A percentile compares a stretch with the other conserved stretches of the same genome.
Conservation (phyloP, 1,140 invertebrate species). For the Eumaeus atala region DNA sequence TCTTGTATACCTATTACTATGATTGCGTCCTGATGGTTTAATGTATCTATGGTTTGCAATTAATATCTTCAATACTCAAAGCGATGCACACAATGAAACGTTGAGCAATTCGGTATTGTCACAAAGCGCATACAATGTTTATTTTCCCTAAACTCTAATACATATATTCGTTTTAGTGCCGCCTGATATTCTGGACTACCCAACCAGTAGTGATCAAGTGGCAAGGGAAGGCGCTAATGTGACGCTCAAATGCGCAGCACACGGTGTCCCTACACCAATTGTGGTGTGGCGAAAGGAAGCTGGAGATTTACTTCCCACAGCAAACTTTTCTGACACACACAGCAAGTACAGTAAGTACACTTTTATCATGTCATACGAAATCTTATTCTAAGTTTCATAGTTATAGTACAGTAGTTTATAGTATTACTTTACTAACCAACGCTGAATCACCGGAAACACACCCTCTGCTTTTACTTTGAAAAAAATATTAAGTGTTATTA, state of each 20-base stretch:
- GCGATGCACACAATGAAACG: too few relatives aligned
- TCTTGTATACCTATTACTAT: too few relatives aligned
- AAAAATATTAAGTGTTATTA: too few relatives aligned
- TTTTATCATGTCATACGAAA: slow-evolving; percentile 1
- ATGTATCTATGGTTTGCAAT: too few relatives aligned
- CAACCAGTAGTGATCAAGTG: slow-evolving; percentile 90
- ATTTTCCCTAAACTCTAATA: too few relatives aligned
- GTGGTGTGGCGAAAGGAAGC: slow-evolving; percentile 90
- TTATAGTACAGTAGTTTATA: background rate
- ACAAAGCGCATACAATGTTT: too few relatives aligned
- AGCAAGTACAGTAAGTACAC: slow-evolving; percentile 37
- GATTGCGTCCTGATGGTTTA: too few relatives aligned
- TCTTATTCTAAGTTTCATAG: background rate
- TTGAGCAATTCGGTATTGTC: too few relatives aligned
- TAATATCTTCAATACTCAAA: too few relatives aligned
- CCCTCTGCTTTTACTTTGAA: too few relatives aligned
- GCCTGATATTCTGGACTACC: slow-evolving; percentile 88
- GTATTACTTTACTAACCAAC: background rate
- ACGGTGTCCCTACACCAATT: slow-evolving; percentile 85
- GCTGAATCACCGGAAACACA: too few relatives aligned
- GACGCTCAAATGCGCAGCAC: slow-evolving; percentile 85
- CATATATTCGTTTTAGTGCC: slow-evolving; percentile 78
- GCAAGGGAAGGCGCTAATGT: slow-evolving; percentile 90
- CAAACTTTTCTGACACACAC: slow-evolving; percentile 63
- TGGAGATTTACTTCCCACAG: slow-evolving; percentile 77